Evolutionary conservation across 2,888 invertebrate species (phyloP).

Genomic region (Chouioia cunea): DNA sequence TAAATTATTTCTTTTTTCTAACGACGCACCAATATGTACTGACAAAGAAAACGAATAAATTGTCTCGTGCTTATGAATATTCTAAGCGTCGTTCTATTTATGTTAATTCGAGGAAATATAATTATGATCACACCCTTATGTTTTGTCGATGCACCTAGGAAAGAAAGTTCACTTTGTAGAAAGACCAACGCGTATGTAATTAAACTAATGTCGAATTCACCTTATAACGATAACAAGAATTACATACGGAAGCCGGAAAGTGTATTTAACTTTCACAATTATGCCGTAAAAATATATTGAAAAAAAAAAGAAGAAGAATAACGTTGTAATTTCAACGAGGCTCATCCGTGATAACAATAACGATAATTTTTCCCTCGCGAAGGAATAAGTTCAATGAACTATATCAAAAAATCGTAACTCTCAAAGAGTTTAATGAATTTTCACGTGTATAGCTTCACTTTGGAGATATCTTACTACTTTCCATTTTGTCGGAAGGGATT

Average conservation of each 20-base stretch:
- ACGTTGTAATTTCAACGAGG: no score
- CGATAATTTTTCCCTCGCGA: no score
- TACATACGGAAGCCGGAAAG: conserved; percentile 9
- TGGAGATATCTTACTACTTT: neutral
- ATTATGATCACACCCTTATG: neutral
- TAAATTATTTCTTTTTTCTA: conserved; percentile 4
- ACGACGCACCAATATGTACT: neutral
- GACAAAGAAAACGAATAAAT: conserved; percentile 27
- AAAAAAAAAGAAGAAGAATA: neutral
- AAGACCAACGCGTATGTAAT: conserved; percentile 13
- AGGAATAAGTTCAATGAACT: no score
- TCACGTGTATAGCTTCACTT: no score
- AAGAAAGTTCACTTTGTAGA: conserved; percentile 22
- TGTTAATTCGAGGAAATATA: conserved; percentile 4
- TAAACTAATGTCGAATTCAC: neutral
- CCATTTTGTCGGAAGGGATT: conserved; percentile 6
- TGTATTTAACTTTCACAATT: conserved; percentile 2
- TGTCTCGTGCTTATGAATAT: conserved; percentile 24
- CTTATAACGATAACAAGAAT: neutral
- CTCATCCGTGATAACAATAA: no score
- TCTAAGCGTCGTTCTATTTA: conserved; percentile 12
- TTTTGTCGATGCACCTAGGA: conserved; percentile 19
- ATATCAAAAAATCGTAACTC: conserved; percentile 11
- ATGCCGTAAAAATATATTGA: neutral
- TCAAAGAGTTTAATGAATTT: neutral